These are phyloP conservation scores for Rhinella marina DNA, from an alignment of 2,797 vertebrate species.

Conservation along the genomic window DNA sequence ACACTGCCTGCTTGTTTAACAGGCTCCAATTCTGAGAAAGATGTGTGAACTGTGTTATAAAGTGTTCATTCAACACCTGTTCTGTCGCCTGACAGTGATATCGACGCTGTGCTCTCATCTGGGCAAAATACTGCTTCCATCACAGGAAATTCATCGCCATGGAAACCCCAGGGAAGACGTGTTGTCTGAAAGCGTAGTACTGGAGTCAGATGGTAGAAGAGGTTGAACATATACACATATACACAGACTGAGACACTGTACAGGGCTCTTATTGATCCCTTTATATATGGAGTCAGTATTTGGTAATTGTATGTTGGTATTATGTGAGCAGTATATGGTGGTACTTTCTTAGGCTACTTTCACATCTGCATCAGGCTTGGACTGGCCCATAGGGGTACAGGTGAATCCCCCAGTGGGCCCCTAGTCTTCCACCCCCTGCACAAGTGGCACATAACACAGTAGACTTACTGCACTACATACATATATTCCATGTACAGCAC, in stretches of 20 bases:
- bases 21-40: background rate
- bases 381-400: too few species aligned
- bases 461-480: too few species aligned
- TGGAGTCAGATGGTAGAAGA: constrained; percentile 16
- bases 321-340: too few species aligned
- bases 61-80: background rate
- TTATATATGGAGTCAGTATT: too few species aligned
- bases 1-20: constrained; percentile 9
- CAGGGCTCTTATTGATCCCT: background rate
- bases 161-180: constrained; percentile 41
- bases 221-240: background rate
- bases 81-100: constrained; percentile 1
- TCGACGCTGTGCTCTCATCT: background rate
- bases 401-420: too few species aligned
- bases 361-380: too few species aligned
- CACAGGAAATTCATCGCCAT: constrained; percentile 37
- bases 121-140: constrained; percentile 18
- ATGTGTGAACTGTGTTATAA: background rate
- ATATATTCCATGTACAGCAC: too few species aligned
- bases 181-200: background rate
- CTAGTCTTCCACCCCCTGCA: too few species aligned
- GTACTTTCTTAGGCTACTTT: too few species aligned
- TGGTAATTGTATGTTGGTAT: too few species aligned
- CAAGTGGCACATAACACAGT: too few species aligned
- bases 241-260: too few species aligned